Conservation (phyloP, 2,888 invertebrate genomes). For the Limnephilus rhombicus region DNA sequence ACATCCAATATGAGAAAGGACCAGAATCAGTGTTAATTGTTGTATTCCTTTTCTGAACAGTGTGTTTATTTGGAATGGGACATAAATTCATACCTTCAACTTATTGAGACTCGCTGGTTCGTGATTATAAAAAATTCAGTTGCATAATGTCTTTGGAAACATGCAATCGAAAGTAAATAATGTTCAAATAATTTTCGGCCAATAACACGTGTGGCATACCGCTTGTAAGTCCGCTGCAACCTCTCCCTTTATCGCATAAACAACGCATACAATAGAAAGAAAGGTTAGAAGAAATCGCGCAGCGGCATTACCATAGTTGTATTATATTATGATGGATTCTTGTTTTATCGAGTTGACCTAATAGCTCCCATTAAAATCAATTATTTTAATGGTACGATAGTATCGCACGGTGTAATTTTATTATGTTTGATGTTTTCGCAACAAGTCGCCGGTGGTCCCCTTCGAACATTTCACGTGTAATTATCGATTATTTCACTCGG, state of each 20-base stretch:
- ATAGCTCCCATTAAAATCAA: constrained; percentile 35
- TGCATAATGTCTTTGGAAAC: neutral
- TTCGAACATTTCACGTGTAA: constrained; percentile 56
- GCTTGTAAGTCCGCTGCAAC: neutral
- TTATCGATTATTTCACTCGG: constrained; percentile 52
- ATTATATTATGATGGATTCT: neutral
- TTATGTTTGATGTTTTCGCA: constrained; percentile 35
- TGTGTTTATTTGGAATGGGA: too few relatives aligned
- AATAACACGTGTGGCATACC: neutral
- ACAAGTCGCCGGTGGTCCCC: constrained; percentile 51
- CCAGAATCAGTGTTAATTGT: too few relatives aligned
- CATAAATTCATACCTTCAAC: neutral
- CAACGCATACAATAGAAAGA: neutral
- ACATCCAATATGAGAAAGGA: too few relatives aligned
- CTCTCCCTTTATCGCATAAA: neutral
- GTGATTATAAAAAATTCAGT: neutral
- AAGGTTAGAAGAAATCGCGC: neutral
- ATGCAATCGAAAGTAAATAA: neutral
- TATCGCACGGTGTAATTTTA: constrained; percentile 15
- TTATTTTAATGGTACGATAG: constrained; percentile 46
- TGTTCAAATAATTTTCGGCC: neutral
- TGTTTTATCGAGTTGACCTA: neutral
- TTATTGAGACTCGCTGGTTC: neutral
- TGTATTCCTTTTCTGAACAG: too few relatives aligned
- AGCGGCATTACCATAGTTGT: neutral